Conservation (phyloP, 2,888 invertebrate species). For the Andrena dorsata region DNA sequence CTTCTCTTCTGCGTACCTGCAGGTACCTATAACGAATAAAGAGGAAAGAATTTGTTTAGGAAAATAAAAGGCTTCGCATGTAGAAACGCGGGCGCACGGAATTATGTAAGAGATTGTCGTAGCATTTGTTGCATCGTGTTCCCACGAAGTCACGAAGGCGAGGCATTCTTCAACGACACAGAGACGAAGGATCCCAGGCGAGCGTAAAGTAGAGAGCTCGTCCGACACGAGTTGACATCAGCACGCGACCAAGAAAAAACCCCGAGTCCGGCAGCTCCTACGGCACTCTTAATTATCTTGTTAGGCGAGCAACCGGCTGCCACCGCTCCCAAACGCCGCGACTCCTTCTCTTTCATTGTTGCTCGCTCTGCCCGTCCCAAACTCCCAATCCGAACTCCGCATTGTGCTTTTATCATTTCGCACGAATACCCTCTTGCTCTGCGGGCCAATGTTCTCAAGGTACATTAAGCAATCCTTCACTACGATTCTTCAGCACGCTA, state of each 20-base stretch:
- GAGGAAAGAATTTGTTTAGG: neutral
- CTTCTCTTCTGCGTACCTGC: neutral
- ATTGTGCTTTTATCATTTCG: neutral
- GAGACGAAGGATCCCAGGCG: neutral
- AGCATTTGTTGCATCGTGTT: constrained; percentile 9
- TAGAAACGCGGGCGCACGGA: neutral
- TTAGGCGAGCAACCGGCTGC: constrained; percentile 67
- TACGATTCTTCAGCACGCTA: constrained; percentile 7
- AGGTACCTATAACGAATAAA: neutral
- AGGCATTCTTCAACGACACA: constrained; percentile 15
- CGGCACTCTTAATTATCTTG: constrained; percentile 79
- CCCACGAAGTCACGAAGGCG: constrained; percentile 27
- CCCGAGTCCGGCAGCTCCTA: constrained; percentile 70
- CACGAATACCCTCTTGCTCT: neutral
- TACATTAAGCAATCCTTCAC: neutral
- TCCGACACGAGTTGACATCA: constrained; percentile 75
- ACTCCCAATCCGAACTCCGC: neutral
- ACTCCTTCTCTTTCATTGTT: constrained; percentile 9
- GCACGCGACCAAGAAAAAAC: constrained; percentile 78
- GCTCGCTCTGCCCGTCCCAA: neutral
- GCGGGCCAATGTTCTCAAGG: neutral
- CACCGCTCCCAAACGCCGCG: constrained; percentile 49
- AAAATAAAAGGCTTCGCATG: neutral
- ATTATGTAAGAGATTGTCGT: neutral
- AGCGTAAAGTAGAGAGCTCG: constrained; percentile 52